Base-by-base conservation (phyloP, 2,888 invertebrate genomes). In the Eudemis profundana region DNA sequence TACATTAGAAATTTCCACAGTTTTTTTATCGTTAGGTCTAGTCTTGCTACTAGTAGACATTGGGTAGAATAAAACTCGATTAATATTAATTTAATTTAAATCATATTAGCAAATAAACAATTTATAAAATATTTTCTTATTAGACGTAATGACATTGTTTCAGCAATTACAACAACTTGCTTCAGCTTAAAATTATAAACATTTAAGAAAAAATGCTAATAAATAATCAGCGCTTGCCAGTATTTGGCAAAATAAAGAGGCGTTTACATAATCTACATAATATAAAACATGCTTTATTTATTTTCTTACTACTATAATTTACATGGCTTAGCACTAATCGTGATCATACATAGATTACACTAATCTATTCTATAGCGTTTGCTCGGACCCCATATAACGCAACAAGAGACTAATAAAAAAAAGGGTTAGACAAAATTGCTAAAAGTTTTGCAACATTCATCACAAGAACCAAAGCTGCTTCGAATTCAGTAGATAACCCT, bases 51-150 rank as follows among this genome's bases (percentile, higher is more conserved):
- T 33, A 44, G n/a, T 27, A 36, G 14, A 14, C 4, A 72, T 27
- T 19, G 50, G 44, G 27, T 29, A 17, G 5, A 78, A 78, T 77
- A 76, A 86, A 85, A 86, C 83, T 15, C 29, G 42, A 77, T 78
- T 71, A 54, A 61, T 68, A 67, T 65, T 66, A 57, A 74, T 75
- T 84, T 86, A 86, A 85, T 85, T 88, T 96, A 67, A 98, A 98
- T 84, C 90, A 89, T 91, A 92, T 91, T 91, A 92, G 92, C 92
- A 92, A 92, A 91, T 91, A 91, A 91, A 92, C 92, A 91, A 90
- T 90, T 89, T 87, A 90, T 91, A 91, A 91, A 91, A 91, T 90
- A 90, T 90, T 89, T 87, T 87, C 86, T 86, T 86, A 88, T 80
- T 85, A 86, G 83, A 90, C 82, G 70, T 69, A 85, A 82, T 83